phyloP scores from a whole-genome alignment of 2,797 vertebrate genomes.

The Hapalemur alaotrensis region DNA sequence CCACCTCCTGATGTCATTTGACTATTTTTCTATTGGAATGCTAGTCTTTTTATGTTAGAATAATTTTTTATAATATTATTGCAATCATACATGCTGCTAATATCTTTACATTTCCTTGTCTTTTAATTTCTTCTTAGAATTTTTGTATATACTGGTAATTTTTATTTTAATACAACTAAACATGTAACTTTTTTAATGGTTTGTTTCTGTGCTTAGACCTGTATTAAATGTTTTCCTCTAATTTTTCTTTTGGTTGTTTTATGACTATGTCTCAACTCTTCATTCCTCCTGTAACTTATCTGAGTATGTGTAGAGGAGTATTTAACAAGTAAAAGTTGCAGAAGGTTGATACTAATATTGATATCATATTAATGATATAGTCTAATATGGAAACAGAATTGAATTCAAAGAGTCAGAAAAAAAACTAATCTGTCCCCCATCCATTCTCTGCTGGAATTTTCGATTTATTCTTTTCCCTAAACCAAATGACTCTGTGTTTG shows the following conservation, averaged over 20 bases:
- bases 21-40: neutral
- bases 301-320: neutral
- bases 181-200: neutral
- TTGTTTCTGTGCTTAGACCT: neutral
- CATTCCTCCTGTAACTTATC: neutral
- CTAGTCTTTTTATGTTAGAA: slow-evolving; percentile 2
- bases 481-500: neutral
- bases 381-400: slow-evolving; percentile 9
- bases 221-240: neutral
- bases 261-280: slow-evolving; percentile 2
- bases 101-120: neutral
- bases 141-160: neutral
- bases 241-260: slow-evolving; percentile 44
- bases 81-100: neutral
- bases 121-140: neutral
- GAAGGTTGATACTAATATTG: neutral
- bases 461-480: neutral
- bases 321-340: neutral
- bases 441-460: neutral
- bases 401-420: neutral
- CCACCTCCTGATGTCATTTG: neutral
- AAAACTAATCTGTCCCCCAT: neutral
- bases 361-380: neutral
- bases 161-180: neutral
- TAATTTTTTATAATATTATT: neutral